These are phyloP conservation scores for Steinernema hermaphroditum DNA, from an alignment of 2,888 invertebrate genomes.

Conservation along the genomic window DNA sequence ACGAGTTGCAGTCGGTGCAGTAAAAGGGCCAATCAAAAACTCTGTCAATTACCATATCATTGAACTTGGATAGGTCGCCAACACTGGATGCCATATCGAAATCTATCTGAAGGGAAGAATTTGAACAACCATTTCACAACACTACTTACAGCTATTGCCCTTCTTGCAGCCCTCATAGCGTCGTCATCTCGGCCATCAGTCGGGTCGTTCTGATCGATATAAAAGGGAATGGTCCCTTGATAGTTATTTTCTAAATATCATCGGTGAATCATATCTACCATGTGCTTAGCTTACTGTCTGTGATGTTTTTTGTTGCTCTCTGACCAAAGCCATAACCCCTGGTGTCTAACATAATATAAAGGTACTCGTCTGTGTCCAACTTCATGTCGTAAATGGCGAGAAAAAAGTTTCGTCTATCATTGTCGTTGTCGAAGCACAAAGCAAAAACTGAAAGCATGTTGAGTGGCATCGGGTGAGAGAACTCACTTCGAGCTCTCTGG, in stretches of 20 bases:
- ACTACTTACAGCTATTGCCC: constrained; percentile 20
- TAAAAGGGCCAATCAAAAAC: constrained; percentile 30
- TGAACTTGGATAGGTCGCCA: not conserved
- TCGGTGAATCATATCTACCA: too few species aligned
- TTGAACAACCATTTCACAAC: too few species aligned
- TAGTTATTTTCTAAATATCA: constrained; percentile 25
- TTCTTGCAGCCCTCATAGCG: constrained; percentile 33
- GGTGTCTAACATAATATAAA: constrained; percentile 42
- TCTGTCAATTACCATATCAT: not conserved
- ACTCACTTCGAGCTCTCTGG: constrained; percentile 27
- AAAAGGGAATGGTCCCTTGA: constrained; percentile 38
- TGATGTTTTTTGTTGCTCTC: constrained; percentile 1
- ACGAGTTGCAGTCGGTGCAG: constrained; percentile 14
- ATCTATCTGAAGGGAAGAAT: not conserved
- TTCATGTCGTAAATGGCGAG: constrained; percentile 23
- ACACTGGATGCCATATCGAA: not conserved
- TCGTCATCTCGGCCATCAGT: constrained; percentile 41
- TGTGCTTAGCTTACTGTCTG: constrained; percentile 5
- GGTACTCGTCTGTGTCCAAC: constrained; percentile 36
- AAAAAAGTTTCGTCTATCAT: constrained; percentile 12
- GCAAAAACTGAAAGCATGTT: constrained; percentile 26
- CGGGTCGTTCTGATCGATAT: constrained; percentile 34
- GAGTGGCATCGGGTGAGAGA: not conserved
- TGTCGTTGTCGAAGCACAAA: constrained; percentile 14
- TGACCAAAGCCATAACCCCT: constrained; percentile 32